A percentile compares a stretch with the other conserved stretches of the same genome.
Evolutionary conservation across 1,140 invertebrate species (phyloP).

Genomic region (Chelonus insularis): DNA sequence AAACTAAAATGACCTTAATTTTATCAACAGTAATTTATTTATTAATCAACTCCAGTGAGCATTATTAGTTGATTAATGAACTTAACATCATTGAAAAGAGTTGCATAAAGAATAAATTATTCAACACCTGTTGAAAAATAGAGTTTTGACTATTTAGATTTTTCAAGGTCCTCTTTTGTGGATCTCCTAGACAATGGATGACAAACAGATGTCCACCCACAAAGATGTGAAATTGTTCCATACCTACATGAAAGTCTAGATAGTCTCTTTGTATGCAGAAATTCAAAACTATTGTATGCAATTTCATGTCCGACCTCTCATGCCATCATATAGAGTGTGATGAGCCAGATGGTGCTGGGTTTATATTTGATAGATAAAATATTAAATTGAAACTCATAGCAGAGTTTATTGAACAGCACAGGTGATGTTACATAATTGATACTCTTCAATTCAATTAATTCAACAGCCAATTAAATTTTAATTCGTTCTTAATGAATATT

Average conservation of each 20-base stretch:
- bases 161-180: not conserved
- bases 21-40: too few species aligned
- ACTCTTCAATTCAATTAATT: constrained; percentile 19
- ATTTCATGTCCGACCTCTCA: not conserved
- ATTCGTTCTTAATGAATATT: too few species aligned
- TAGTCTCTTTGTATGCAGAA: constrained; percentile 27
- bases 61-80: too few species aligned
- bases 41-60: too few species aligned
- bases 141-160: too few species aligned
- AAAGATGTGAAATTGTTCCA: constrained; percentile 11
- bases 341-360: not conserved
- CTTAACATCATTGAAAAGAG: too few species aligned
- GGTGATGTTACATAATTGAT: constrained; percentile 19
- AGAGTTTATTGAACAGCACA: constrained; percentile 4
- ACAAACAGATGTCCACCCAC: constrained; percentile 22
- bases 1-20: too few species aligned
- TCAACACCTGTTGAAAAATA: too few species aligned
- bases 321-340: not conserved
- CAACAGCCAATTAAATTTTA: not conserved
- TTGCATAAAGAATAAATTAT: too few species aligned
- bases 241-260: not conserved
- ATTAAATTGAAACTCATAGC: too few species aligned
- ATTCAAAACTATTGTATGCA: constrained; percentile 21
- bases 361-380: not conserved
- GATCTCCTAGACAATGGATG: constrained; percentile 16